phyloP scores from a whole-genome alignment of 2,888 invertebrate genomes.

The Willowsia nigromaculata region DNA sequence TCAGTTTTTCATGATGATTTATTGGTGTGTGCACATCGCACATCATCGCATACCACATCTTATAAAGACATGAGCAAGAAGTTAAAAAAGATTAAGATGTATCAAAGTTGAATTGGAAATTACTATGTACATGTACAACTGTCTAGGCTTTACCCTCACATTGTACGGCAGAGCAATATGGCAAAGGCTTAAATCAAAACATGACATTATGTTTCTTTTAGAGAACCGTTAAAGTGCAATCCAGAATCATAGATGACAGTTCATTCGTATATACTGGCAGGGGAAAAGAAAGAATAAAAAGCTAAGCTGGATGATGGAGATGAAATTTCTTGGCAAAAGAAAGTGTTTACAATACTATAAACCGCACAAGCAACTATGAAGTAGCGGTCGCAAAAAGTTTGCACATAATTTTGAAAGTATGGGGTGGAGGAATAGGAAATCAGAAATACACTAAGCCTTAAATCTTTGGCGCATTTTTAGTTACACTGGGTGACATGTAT shows the following conservation, averaged over 20 bases:
- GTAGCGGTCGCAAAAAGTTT: too few relatives aligned
- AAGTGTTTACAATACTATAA: constrained; percentile 48
- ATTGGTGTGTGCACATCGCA: neutral
- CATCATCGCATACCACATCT: neutral
- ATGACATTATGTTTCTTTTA: constrained; percentile 41
- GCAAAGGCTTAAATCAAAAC: constrained; percentile 64
- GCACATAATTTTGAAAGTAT: too few relatives aligned
- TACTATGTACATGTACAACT: neutral
- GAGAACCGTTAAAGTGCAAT: neutral
- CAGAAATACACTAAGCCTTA: too few relatives aligned
- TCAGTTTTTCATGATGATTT: neutral
- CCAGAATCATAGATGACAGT: constrained; percentile 14
- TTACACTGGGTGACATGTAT: too few relatives aligned
- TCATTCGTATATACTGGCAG: neutral
- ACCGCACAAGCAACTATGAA: too few relatives aligned
- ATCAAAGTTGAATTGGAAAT: neutral
- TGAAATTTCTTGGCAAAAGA: constrained; percentile 62
- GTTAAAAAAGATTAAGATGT: constrained; percentile 40
- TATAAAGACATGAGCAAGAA: constrained; percentile 53
- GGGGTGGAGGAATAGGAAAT: too few relatives aligned
- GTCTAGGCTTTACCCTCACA: constrained; percentile 31
- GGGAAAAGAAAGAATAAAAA: neutral
- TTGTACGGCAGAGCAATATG: neutral
- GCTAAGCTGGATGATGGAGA: constrained; percentile 41
- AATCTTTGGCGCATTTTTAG: too few relatives aligned